A percentile compares a stretch with the other conserved stretches of the same genome.
Evolutionary conservation across 2,888 invertebrate genomes (phyloP).

Genomic region (Helleia helle): DNA sequence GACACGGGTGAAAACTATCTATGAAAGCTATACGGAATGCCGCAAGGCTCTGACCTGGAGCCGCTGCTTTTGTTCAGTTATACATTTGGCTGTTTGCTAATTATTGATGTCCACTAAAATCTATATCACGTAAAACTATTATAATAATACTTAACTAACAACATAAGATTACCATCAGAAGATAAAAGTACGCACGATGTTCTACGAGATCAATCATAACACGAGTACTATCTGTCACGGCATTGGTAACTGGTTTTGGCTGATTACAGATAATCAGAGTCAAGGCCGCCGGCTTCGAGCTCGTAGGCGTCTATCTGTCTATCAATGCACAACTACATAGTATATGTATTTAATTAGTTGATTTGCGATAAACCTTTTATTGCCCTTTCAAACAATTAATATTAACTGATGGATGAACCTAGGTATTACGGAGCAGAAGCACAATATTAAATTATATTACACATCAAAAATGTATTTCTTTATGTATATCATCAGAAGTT

Average conservation of each 20-base stretch:
- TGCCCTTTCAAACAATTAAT: slow-evolving; percentile 2
- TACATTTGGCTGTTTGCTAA: too few relatives aligned
- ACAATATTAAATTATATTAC: too few relatives aligned
- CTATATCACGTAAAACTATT: background rate
- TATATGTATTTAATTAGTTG: background rate
- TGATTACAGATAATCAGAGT: slow-evolving; percentile 44
- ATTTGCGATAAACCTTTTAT: slow-evolving; percentile 2
- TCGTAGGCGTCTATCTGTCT: slow-evolving; percentile 40
- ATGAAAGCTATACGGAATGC: background rate
- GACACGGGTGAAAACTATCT: too few relatives aligned
- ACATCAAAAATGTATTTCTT: too few relatives aligned
- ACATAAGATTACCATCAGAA: slow-evolving; percentile 10
- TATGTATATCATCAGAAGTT: too few relatives aligned
- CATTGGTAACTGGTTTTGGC: slow-evolving; percentile 29
- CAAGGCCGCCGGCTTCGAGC: slow-evolving; percentile 44
- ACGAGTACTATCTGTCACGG: slow-evolving; percentile 41
- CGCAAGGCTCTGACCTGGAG: background rate
- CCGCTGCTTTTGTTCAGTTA: background rate
- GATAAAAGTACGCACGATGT: slow-evolving; percentile 12
- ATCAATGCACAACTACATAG: slow-evolving; percentile 25
- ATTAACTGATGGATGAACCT: too few relatives aligned
- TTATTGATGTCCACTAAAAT: slow-evolving; percentile 2
- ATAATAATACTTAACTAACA: slow-evolving; percentile 4
- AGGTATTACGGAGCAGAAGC: too few relatives aligned
- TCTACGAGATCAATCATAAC: slow-evolving; percentile 16